Percentiles rank a stretch among this genome's conserved stretches.
phyloP scores from a whole-genome alignment of 2,888 invertebrate species.

The Cyclophora punctaria region DNA sequence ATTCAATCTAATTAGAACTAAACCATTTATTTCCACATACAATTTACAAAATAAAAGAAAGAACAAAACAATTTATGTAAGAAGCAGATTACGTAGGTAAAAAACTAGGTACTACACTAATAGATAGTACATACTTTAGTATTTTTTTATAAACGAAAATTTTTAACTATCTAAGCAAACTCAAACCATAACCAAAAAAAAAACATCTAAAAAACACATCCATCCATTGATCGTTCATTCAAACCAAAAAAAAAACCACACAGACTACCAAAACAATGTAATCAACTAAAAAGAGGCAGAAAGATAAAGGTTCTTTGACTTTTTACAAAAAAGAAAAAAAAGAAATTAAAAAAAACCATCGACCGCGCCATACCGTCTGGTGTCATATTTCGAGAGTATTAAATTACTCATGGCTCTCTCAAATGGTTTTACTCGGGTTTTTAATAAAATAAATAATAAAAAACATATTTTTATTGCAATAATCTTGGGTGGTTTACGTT shows the following conservation, averaged over 20 bases:
- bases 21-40: too few relatives aligned
- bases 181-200: too few relatives aligned
- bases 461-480: constrained; percentile 10
- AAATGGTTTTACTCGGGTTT: neutral
- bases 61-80: too few relatives aligned
- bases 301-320: constrained; percentile 57
- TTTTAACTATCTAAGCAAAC: too few relatives aligned
- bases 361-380: constrained; percentile 74
- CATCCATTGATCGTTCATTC: too few relatives aligned
- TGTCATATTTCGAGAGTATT: constrained; percentile 71
- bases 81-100: too few relatives aligned
- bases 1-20: too few relatives aligned
- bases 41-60: too few relatives aligned
- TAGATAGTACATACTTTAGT: too few relatives aligned
- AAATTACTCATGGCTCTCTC: constrained; percentile 39
- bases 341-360: constrained; percentile 57
- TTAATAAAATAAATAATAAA: constrained; percentile 1
- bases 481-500: constrained; percentile 4
- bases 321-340: constrained; percentile 48
- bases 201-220: too few relatives aligned
- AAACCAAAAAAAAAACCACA: constrained; percentile 38
- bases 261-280: constrained; percentile 46
- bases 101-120: too few relatives aligned
- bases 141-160: too few relatives aligned
- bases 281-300: constrained; percentile 35